phyloP scores from a whole-genome alignment of 2,797 vertebrate genomes.

The Gastrophryne carolinensis region DNA sequence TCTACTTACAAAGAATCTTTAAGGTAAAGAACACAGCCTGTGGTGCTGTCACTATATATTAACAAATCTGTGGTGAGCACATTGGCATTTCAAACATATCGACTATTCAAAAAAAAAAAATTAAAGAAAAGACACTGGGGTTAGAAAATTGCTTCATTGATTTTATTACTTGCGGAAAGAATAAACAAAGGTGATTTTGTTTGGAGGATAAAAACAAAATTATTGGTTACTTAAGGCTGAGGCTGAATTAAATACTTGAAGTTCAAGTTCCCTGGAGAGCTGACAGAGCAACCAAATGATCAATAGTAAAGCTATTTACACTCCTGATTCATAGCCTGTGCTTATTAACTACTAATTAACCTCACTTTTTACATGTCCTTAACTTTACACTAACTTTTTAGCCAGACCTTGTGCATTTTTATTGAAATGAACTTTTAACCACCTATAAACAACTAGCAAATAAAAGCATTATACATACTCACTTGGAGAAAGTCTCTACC shows the following conservation, averaged over 20 bases:
- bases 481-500: too few species aligned
- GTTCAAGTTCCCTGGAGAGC: constrained; percentile 64
- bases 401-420: neutral
- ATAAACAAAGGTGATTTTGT: constrained; percentile 60
- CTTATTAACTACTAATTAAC: constrained; percentile 68
- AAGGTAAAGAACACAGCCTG: constrained; percentile 31
- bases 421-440: constrained; percentile 3
- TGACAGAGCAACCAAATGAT: constrained; percentile 64
- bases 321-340: constrained; percentile 53
- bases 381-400: constrained; percentile 23
- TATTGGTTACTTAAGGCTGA: constrained; percentile 64
- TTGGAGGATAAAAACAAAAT: constrained; percentile 63
- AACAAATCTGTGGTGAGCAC: constrained; percentile 49
- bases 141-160: constrained; percentile 58
- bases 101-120: constrained; percentile 55
- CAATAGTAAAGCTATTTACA: constrained; percentile 69
- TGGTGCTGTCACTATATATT: constrained; percentile 29
- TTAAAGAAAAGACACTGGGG: constrained; percentile 21
- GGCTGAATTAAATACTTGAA: constrained; percentile 70
- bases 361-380: constrained; percentile 5
- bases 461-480: too few species aligned
- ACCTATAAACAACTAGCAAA: neutral
- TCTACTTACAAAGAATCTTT: constrained; percentile 13
- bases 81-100: constrained; percentile 66
- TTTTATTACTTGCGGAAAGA: constrained; percentile 63